phyloP scores from a whole-genome alignment of 1,140 invertebrate species.

The Plectus sambesii region DNA sequence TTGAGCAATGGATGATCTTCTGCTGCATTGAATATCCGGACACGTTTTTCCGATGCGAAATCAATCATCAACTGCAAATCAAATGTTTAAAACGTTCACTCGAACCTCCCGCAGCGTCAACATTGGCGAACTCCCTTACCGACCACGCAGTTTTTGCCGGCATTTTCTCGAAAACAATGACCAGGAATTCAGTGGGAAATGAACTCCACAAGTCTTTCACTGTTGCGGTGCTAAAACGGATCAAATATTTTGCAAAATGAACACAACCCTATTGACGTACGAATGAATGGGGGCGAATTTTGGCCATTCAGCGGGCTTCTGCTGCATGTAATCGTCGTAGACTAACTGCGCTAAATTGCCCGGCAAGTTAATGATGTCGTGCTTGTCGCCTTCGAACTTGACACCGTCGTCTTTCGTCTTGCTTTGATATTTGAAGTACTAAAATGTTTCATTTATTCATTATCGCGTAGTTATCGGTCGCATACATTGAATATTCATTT shows the following conservation, averaged over 20 bases:
- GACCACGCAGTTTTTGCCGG: constrained; percentile 22
- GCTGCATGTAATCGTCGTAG: constrained; percentile 20
- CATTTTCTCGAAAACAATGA: constrained; percentile 15
- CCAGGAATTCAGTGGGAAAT: constrained; percentile 9
- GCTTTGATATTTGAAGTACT: constrained; percentile 26
- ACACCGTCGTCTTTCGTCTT: constrained; percentile 28
- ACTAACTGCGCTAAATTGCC: constrained; percentile 13
- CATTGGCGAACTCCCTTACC: constrained; percentile 19
- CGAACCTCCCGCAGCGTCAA: constrained; percentile 6
- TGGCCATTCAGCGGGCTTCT: constrained; percentile 13
- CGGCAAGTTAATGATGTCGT: constrained; percentile 19
- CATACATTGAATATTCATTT: no score
- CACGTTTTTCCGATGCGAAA: no score
- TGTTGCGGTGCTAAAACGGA: constrained; percentile 13
- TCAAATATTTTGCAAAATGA: no score
- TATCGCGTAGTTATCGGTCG: no score
- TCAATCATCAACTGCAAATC: no score
- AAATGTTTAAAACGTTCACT: no score
- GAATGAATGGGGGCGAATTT: constrained; percentile 6
- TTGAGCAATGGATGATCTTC: no score
- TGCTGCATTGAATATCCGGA: no score
- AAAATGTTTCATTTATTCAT: constrained; percentile 11
- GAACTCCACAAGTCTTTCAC: constrained; percentile 21
- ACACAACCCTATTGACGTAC: no score
- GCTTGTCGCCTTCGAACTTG: constrained; percentile 26